Conservation (phyloP, 2,797 vertebrate species). For the Nannoperca australis region DNA sequence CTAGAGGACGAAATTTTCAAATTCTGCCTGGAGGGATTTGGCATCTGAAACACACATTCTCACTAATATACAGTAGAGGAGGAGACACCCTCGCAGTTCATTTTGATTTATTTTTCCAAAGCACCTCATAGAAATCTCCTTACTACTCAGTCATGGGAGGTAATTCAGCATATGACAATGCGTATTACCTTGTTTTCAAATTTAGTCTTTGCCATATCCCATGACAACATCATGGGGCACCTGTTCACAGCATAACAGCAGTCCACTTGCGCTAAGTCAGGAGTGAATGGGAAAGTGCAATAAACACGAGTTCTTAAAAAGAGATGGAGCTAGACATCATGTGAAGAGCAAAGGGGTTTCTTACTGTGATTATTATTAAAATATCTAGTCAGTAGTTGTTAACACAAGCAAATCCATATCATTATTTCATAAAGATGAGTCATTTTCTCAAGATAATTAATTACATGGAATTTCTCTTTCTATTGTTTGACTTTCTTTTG, state of each 20-base stretch:
- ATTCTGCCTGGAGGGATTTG: constrained; percentile 50
- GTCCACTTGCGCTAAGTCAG: constrained; percentile 57
- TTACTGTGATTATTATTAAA: constrained; percentile 68
- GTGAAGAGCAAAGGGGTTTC: constrained; percentile 57
- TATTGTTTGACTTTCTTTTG: constrained; percentile 2
- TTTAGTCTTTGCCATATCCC: constrained; percentile 50
- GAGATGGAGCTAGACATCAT: constrained; percentile 43
- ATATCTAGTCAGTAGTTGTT: constrained; percentile 50
- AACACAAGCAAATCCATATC: constrained; percentile 41
- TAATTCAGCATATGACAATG: constrained; percentile 51
- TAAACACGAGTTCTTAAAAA: constrained; percentile 66
- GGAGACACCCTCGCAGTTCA: constrained; percentile 42
- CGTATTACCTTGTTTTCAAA: constrained; percentile 58
- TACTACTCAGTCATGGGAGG: constrained; percentile 56
- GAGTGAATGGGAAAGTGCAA: constrained; percentile 78
- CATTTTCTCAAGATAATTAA: constrained; percentile 30
- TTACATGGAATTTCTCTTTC: constrained; percentile 22
- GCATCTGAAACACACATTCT: constrained; percentile 51
- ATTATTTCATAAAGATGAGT: constrained; percentile 62
- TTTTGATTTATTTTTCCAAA: constrained; percentile 51
- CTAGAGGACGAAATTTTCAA: constrained; percentile 44
- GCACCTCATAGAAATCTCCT: constrained; percentile 44
- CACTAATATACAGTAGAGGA: constrained; percentile 41
- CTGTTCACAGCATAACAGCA: constrained; percentile 58
- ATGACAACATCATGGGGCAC: constrained; percentile 50